Conservation (phyloP, 2,113 vertebrate genomes). For the Micronisus gabar region DNA sequence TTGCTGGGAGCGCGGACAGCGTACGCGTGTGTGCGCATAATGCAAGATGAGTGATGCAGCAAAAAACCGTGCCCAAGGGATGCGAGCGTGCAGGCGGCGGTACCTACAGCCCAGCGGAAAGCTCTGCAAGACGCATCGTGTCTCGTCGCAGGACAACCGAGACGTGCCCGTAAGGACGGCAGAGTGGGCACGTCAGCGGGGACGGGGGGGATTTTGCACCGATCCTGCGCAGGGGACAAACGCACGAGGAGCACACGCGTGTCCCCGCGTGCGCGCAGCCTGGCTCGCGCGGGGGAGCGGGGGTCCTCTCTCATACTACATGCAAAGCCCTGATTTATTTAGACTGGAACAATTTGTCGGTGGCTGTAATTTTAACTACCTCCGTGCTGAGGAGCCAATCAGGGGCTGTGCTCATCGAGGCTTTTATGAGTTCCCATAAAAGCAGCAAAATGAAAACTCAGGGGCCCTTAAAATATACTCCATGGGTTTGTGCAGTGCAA, state of each 20-base stretch:
- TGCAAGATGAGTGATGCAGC: background rate
- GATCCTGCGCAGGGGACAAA: rapidly evolving
- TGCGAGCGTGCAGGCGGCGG: background rate
- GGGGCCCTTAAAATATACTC: slow-evolving; percentile 87
- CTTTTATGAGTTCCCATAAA: slow-evolving; percentile 84
- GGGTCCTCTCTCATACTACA: background rate
- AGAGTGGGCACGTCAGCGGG: rapidly evolving
- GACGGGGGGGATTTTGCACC: rapidly evolving
- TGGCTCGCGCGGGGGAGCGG: rapidly evolving
- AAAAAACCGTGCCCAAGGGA: background rate
- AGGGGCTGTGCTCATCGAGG: slow-evolving; percentile 64
- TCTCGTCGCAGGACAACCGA: rapidly evolving
- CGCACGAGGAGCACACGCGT: rapidly evolving
- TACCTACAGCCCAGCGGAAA: background rate
- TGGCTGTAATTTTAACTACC: slow-evolving; percentile 84
- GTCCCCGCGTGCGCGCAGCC: rapidly evolving
- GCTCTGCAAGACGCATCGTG: rapidly evolving
- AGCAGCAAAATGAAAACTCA: slow-evolving; percentile 87
- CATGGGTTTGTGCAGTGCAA: slow-evolving; percentile 79
- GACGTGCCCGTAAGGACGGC: rapidly evolving
- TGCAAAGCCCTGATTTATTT: slow-evolving; percentile 75
- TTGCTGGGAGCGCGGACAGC: background rate
- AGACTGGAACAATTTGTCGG: slow-evolving; percentile 82
- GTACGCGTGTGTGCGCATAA: rapidly evolving
- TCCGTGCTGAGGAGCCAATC: slow-evolving; percentile 79